A percentile compares a stretch with the other conserved stretches of the same genome.
These are phyloP conservation scores for Poeciliopsis turneri DNA, from an alignment of 2,797 vertebrate genomes.

Conservation along the genomic window DNA sequence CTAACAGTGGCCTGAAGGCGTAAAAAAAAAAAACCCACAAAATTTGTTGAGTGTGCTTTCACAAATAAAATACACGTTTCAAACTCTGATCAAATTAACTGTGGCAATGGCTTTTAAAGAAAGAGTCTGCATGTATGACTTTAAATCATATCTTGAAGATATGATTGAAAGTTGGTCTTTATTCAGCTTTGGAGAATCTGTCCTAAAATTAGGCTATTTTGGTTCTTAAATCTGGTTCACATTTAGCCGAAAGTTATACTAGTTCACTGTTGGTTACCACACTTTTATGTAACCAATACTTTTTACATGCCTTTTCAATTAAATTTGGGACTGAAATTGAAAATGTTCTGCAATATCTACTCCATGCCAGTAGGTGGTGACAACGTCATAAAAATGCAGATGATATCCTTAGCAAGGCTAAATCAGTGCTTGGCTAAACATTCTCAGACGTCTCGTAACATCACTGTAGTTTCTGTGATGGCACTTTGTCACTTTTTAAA, in stretches of 20 bases:
- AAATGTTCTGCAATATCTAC: no score
- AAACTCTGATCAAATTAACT: not conserved
- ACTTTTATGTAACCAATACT: not conserved
- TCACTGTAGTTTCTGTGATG: not conserved
- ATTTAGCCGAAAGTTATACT: not conserved
- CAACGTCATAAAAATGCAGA: no score
- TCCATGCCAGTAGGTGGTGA: no score
- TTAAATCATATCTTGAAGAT: not conserved
- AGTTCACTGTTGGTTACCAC: not conserved
- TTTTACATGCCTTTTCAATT: constrained; percentile 1
- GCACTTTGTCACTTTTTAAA: no score
- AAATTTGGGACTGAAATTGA: no score
- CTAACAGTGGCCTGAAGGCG: not conserved
- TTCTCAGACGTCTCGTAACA: no score
- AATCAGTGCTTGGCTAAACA: no score
- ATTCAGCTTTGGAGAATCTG: not conserved
- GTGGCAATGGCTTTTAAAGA: not conserved
- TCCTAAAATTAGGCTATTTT: not conserved
- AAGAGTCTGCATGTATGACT: not conserved
- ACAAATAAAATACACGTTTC: not conserved
- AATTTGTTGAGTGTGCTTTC: not conserved
- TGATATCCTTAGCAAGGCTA: no score
- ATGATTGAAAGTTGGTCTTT: not conserved
- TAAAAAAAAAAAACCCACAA: not conserved
- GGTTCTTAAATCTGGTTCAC: not conserved